Evolutionary conservation across 1,140 invertebrate genomes (phyloP).

Genomic region (Cyclina sinensis): DNA sequence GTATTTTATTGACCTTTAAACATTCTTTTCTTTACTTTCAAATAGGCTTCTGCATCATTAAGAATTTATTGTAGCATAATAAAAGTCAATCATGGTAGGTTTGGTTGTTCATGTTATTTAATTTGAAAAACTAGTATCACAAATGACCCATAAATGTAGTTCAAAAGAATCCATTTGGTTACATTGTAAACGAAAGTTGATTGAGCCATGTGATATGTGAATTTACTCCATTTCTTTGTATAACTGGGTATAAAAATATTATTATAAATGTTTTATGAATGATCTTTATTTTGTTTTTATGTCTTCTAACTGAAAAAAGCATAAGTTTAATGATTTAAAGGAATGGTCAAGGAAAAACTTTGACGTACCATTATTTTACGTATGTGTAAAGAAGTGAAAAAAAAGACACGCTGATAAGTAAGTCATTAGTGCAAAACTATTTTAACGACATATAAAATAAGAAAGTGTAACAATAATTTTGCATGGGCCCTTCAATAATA

Average conservation of each 20-base stretch:
- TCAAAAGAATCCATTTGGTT: constrained; percentile 9
- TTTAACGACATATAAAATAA: too few species aligned
- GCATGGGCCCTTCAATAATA: too few species aligned
- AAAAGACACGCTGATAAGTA: too few species aligned
- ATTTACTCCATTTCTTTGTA: neutral
- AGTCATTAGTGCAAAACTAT: too few species aligned
- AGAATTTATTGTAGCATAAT: constrained; percentile 12
- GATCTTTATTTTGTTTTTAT: neutral
- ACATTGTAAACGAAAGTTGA: constrained; percentile 17
- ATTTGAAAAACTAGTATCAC: neutral
- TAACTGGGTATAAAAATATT: neutral
- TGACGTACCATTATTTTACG: too few species aligned
- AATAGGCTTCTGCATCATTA: neutral
- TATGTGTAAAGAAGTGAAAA: too few species aligned
- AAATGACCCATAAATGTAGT: constrained; percentile 3
- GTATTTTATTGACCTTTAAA: constrained; percentile 3
- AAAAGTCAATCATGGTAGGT: neutral
- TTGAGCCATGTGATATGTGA: neutral
- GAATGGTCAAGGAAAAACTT: neutral
- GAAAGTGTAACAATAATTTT: too few species aligned
- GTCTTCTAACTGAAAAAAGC: too few species aligned
- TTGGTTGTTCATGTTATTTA: neutral
- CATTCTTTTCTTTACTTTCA: constrained; percentile 21
- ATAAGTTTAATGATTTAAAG: neutral
- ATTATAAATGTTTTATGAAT: neutral